phyloP scores from a whole-genome alignment of 2,888 invertebrate species.

The Acanthosepion esculentum region DNA sequence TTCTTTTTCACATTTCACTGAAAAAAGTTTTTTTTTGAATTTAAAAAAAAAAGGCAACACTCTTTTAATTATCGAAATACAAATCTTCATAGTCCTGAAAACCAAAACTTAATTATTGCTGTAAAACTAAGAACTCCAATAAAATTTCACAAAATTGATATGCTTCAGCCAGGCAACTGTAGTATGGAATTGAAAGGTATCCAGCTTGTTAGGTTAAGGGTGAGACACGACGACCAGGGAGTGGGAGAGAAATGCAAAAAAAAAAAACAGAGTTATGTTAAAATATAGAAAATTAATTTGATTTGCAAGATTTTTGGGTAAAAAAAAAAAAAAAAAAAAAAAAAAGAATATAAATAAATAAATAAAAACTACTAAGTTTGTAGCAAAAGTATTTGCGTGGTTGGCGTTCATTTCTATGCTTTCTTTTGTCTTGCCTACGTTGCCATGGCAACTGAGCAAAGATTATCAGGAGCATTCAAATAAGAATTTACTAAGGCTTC shows the following conservation, averaged over 20 bases:
- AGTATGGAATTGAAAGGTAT: neutral
- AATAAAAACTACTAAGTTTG: neutral
- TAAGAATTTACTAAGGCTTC: slow-evolving; percentile 9
- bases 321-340: neutral
- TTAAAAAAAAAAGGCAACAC: too few species aligned
- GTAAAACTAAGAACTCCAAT: neutral
- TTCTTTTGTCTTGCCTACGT: neutral
- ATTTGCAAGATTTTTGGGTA: neutral
- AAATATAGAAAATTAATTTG: slow-evolving; percentile 13
- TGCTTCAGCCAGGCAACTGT: too few species aligned
- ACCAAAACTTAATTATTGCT: neutral
- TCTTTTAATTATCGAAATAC: too few species aligned
- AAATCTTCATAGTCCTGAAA: neutral
- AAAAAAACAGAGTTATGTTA: neutral
- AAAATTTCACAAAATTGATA: slow-evolving; percentile 6
- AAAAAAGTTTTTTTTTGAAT: too few species aligned
- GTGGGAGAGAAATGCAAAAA: neutral
- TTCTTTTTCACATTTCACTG: too few species aligned
- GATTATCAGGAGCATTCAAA: neutral
- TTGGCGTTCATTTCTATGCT: neutral
- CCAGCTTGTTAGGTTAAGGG: neutral
- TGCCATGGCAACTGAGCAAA: slow-evolving; percentile 7
- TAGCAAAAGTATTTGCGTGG: neutral
- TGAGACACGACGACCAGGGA: neutral
- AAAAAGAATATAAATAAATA: neutral